Conservation (phyloP, 2,113 vertebrate genomes). For the Dinomys branickii region DNA sequence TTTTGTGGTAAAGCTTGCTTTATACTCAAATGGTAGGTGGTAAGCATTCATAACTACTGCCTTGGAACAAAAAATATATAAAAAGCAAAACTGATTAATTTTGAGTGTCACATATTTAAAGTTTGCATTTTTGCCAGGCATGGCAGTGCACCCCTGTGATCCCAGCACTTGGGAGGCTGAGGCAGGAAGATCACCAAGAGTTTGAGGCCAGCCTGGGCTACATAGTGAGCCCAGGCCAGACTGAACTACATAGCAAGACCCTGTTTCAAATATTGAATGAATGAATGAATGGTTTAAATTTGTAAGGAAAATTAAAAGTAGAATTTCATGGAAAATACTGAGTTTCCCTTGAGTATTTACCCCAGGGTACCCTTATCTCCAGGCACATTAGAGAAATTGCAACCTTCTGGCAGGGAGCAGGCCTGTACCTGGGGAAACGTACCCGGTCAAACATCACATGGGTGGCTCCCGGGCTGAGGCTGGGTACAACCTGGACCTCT, state of each 20-base stretch:
- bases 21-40: neutral
- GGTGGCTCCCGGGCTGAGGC: neutral
- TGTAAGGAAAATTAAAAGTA: constrained; percentile 30
- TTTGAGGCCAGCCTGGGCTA: neutral
- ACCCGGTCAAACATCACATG: neutral
- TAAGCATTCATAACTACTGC: neutral
- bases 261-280: neutral
- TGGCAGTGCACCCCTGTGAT: neutral
- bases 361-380: too few species aligned
- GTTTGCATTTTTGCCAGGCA: neutral
- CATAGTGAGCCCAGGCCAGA: neutral
- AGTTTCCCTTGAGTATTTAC: neutral
- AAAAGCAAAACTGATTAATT: neutral
- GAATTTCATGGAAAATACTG: neutral
- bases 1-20: neutral
- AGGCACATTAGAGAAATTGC: neutral
- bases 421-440: neutral
- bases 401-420: neutral
- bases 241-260: neutral
- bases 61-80: constrained; percentile 31
- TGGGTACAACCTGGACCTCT: neutral
- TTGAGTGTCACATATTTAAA: neutral
- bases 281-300: neutral
- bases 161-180: neutral
- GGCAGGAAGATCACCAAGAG: neutral